These are phyloP conservation scores for Sarotherodon lohbergeri DNA, from an alignment of 2,113 vertebrate genomes.

Conservation along the genomic window DNA sequence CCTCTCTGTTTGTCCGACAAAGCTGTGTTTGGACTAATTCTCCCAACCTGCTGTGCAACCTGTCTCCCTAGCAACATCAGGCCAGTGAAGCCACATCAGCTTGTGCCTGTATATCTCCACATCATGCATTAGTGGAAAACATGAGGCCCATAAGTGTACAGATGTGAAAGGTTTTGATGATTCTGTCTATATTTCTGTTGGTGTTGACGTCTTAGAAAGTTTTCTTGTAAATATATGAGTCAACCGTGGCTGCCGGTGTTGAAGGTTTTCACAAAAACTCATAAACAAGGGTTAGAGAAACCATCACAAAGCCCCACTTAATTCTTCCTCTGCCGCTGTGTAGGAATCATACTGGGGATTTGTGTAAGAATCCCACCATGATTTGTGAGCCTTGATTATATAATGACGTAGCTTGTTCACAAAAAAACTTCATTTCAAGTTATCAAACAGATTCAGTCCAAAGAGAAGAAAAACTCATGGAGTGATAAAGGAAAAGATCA, in stretches of 20 bases:
- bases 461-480: background rate
- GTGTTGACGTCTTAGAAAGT: background rate
- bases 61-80: background rate
- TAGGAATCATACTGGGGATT: background rate
- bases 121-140: background rate
- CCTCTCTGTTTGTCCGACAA: background rate
- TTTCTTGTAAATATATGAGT: background rate
- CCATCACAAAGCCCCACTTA: background rate
- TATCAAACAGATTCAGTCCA: background rate
- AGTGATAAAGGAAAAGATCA: background rate
- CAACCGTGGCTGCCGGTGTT: background rate
- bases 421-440: background rate
- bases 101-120: background rate
- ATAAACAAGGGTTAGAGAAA: slow-evolving; percentile 13
- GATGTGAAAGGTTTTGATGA: background rate
- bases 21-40: background rate
- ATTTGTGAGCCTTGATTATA: background rate
- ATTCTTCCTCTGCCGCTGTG: background rate
- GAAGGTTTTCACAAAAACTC: background rate
- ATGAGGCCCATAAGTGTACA: background rate
- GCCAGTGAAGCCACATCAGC: background rate
- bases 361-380: background rate
- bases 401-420: background rate
- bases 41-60: background rate
- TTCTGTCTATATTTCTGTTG: background rate